phyloP scores from a whole-genome alignment of 2,113 vertebrate genomes.

The Daboia siamensis region DNA sequence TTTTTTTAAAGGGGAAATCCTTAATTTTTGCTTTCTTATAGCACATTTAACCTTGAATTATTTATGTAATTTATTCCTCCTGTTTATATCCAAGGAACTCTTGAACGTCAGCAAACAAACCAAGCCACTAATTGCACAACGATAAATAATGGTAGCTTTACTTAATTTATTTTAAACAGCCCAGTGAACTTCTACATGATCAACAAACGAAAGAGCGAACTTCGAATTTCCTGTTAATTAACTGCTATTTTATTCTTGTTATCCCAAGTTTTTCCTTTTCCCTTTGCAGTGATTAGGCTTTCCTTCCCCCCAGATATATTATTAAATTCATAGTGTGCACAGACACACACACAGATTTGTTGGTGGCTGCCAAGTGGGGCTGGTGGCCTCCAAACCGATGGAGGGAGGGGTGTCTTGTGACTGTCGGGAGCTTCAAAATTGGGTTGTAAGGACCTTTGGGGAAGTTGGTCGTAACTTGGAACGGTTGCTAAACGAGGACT shows the following conservation, averaged over 20 bases:
- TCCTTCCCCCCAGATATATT: background rate
- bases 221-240: background rate
- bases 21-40: too few species aligned
- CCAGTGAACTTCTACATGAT: background rate
- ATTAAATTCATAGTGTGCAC: background rate
- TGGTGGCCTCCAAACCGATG: too few species aligned
- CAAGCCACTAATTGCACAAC: background rate
- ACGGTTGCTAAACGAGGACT: background rate
- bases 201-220: background rate
- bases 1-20: too few species aligned
- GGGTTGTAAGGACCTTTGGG: background rate
- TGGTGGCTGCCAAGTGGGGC: too few species aligned
- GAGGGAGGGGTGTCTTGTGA: too few species aligned
- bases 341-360: background rate
- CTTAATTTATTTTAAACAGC: background rate
- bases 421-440: background rate
- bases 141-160: background rate
- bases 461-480: background rate
- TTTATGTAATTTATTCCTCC: background rate
- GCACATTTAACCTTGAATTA: background rate
- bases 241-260: background rate
- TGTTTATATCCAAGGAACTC: background rate
- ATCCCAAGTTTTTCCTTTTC: background rate
- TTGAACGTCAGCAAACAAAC: background rate
- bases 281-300: background rate